phyloP scores from a whole-genome alignment of 2,113 vertebrate species.

The Seriola aureovittata region DNA sequence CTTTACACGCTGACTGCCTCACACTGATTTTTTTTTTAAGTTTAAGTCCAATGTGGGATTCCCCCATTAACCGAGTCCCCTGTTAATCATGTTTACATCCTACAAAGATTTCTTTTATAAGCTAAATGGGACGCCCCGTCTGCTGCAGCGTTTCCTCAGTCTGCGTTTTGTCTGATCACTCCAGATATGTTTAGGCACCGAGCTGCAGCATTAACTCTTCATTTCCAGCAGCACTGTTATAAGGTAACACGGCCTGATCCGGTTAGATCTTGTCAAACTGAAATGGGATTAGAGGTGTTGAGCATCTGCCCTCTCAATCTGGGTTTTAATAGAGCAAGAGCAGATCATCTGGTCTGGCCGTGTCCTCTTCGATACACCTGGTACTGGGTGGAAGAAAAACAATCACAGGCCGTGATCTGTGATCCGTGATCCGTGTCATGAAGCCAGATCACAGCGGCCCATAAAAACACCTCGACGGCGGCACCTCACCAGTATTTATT shows the following conservation, averaged over 20 bases:
- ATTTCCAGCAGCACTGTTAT: constrained; percentile 14
- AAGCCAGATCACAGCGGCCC: background rate
- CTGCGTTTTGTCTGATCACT: constrained; percentile 9
- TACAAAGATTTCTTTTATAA: constrained; percentile 15
- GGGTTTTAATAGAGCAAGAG: constrained; percentile 57
- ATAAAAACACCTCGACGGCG: background rate
- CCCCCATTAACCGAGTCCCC: constrained; percentile 37
- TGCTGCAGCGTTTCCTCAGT: constrained; percentile 5
- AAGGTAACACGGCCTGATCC: constrained; percentile 70
- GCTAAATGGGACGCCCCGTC: constrained; percentile 8
- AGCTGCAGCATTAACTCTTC: constrained; percentile 61
- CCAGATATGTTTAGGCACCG: constrained; percentile 22
- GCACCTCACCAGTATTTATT: background rate
- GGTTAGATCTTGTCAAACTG: constrained; percentile 69
- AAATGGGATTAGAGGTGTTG: constrained; percentile 82
- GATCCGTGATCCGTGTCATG: constrained; percentile 32
- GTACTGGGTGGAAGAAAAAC: background rate
- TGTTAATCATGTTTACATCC: constrained; percentile 43
- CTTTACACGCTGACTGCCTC: background rate
- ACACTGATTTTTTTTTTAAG: constrained; percentile 18
- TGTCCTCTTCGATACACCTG: constrained; percentile 52
- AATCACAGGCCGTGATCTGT: constrained; percentile 24
- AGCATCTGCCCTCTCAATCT: constrained; percentile 78
- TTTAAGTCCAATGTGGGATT: constrained; percentile 51
- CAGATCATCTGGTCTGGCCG: constrained; percentile 39